A percentile compares a stretch with the other conserved stretches of the same genome.
Evolutionary conservation across 2,113 vertebrate species (phyloP).

Genomic region (Xenus cinereus): DNA sequence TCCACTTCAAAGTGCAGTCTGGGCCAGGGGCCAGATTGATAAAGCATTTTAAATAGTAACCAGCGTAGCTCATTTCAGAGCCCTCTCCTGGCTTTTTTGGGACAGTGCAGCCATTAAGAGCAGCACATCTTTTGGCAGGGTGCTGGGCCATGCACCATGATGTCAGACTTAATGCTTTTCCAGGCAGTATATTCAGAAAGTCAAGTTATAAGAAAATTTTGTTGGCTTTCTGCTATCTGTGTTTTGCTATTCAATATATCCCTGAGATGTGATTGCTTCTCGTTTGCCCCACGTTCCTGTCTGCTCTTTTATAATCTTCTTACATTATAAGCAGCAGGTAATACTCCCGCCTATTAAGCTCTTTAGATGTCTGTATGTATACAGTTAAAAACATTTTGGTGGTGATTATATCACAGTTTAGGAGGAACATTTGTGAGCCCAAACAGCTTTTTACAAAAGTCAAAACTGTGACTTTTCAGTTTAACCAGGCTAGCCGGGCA

Average conservation of each 20-base stretch:
- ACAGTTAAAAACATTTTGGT: neutral
- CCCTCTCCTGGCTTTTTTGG: constrained; percentile 4
- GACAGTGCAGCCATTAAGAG: neutral
- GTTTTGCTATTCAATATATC: neutral
- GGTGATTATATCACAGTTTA: neutral
- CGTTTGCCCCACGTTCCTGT: neutral
- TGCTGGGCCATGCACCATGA: constrained; percentile 5
- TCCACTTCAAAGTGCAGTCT: constrained; percentile 18
- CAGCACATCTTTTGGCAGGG: neutral
- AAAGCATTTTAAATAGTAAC: neutral
- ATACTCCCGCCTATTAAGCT: neutral
- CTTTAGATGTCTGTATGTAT: neutral
- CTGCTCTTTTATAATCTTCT: neutral
- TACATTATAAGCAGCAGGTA: neutral
- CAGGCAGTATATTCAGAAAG: constrained; percentile 18
- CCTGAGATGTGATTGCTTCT: neutral
- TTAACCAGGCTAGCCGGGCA: neutral
- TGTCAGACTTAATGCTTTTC: constrained; percentile 60
- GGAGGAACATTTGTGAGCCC: neutral
- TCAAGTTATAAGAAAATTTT: neutral
- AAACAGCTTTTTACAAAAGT: neutral
- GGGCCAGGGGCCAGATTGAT: constrained; percentile 13
- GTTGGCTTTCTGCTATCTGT: neutral
- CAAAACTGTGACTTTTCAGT: neutral
- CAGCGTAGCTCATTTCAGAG: neutral